Percentiles rank a stretch among this genome's conserved stretches.
These are phyloP conservation scores for Candoia aspera DNA, from an alignment of 2,113 vertebrate genomes.

Conservation along the genomic window DNA sequence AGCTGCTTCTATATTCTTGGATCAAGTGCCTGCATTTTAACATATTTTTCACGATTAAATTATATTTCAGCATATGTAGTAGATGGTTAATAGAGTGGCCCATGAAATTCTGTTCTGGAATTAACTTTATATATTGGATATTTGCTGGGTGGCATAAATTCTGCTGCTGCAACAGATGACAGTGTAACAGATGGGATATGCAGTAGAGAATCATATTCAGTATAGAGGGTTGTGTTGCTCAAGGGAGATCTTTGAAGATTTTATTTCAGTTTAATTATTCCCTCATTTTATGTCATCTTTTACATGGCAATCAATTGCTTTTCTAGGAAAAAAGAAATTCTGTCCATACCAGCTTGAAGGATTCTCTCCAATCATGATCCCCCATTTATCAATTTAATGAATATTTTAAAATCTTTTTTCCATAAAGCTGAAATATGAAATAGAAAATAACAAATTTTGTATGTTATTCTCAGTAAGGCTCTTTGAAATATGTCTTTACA, in stretches of 20 bases:
- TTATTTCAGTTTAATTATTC: slow-evolving; percentile 52
- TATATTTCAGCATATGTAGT: slow-evolving; percentile 45
- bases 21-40: slow-evolving; percentile 54
- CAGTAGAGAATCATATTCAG: slow-evolving; percentile 38
- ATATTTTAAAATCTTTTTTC: slow-evolving; percentile 27
- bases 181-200: slow-evolving; percentile 38
- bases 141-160: slow-evolving; percentile 53
- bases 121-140: slow-evolving; percentile 43
- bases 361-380: slow-evolving; percentile 29
- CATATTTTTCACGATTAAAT: slow-evolving; percentile 57
- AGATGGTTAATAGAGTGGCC: slow-evolving; percentile 54
- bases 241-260: slow-evolving; percentile 52
- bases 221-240: slow-evolving; percentile 38
- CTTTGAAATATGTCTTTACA: neutral
- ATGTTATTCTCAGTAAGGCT: neutral
- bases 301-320: slow-evolving; percentile 54
- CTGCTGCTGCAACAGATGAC: slow-evolving; percentile 61
- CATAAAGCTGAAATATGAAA: neutral
- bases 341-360: neutral
- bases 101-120: slow-evolving; percentile 48
- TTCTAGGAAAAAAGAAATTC: slow-evolving; percentile 44
- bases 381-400: slow-evolving; percentile 14
- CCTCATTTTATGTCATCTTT: slow-evolving; percentile 49
- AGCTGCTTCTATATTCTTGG: slow-evolving; percentile 57
- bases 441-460: slow-evolving; percentile 2